These are phyloP conservation scores for Pinctada fucata DNA, from an alignment of 2,888 invertebrate species.

Conservation along the genomic window DNA sequence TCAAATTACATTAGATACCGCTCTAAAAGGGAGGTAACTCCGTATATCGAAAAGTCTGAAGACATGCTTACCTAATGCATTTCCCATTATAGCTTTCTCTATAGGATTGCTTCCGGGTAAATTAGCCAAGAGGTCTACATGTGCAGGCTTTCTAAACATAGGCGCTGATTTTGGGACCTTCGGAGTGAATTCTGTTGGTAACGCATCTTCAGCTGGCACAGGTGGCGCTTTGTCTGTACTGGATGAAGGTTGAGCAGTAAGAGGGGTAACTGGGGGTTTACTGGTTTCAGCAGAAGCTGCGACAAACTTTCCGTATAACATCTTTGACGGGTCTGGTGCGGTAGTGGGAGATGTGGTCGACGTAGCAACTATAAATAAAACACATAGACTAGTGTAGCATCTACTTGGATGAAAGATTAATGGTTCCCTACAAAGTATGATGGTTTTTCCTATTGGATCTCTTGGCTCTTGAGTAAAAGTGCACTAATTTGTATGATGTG, in stretches of 20 bases:
- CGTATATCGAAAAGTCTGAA: too few species aligned
- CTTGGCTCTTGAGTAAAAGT: too few species aligned
- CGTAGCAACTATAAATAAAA: constrained; percentile 18
- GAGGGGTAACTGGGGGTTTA: not conserved
- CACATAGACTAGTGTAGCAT: too few species aligned
- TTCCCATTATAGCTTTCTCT: not conserved
- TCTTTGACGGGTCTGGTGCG: not conserved
- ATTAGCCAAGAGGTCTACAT: not conserved
- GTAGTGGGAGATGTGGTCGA: not conserved
- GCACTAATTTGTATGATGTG: too few species aligned
- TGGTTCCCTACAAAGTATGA: too few species aligned
- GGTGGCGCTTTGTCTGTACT: not conserved
- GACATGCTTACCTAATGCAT: not conserved
- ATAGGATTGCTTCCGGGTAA: not conserved
- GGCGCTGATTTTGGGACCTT: not conserved
- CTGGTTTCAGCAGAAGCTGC: not conserved
- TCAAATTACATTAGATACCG: too few species aligned
- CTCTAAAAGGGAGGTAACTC: too few species aligned
- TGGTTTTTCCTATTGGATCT: too few species aligned
- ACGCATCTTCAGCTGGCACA: not conserved
- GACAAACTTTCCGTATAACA: not conserved
- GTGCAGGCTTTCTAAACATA: not conserved
- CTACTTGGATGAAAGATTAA: too few species aligned
- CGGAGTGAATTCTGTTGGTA: not conserved
- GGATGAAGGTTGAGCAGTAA: not conserved